Base-by-base conservation (phyloP, 2,797 vertebrate species). In the Pristis pectinata region DNA sequence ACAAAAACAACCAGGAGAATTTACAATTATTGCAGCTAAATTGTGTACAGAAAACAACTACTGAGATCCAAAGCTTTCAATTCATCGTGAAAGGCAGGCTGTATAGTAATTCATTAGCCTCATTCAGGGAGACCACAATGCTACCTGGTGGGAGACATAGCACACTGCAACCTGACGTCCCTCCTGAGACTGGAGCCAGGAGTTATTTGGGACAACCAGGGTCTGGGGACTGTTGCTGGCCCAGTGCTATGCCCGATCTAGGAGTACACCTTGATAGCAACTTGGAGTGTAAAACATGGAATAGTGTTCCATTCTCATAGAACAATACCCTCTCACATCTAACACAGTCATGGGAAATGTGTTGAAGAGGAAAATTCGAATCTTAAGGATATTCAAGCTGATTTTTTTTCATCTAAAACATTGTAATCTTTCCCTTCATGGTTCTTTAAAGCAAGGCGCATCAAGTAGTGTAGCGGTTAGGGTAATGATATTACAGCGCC, bases 1-100 rank as follows among this genome's bases (percentile, higher is more conserved):
- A 49, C 17, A 15, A 56, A 56, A 56, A 85, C 53, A 85, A 27
- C 49, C 82, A 85, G 30, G 82, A 53, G 49, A 49, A 53, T 83
- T 83, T 83, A 83, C 44, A 53, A 53, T 85, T 85, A 56, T 13
- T 56, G 49, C 27, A 30, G 82, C 10, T 27, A 85, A 83, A 27
- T 85, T 82, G 85, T 56, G 82, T 85, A 30, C 56, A 34, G 44
- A 85, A 56, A 85, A 85, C 82, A 85, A 85, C 56, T 56, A 85
- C 22, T 53, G 49, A 10, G 24, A 53, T 56, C 82, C 82, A 85
- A 85, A 56, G 49, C 34, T 85, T 85, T 56, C 82, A 85, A 56
- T 56, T 85, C 82, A 85, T 3, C 56, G 49, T 53, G 56, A 24
- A 4, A 56, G 56, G 13, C 11, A 15, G 3, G 24, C 53, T 27